phyloP scores from a whole-genome alignment of 1,140 invertebrate species.

The Lepidotrigona ventralis region DNA sequence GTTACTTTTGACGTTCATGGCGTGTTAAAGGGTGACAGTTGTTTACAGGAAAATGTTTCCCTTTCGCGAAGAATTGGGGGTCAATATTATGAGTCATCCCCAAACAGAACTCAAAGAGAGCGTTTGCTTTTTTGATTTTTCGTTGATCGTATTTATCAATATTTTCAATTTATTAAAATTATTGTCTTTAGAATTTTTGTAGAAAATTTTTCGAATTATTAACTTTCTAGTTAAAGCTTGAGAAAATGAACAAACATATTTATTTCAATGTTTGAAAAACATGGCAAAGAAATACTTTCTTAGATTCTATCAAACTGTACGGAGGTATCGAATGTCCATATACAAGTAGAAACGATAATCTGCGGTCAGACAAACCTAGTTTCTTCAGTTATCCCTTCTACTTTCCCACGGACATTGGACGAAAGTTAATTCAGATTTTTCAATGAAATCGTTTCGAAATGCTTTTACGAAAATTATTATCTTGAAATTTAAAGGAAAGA shows the following conservation, averaged over 20 bases:
- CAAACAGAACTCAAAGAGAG: not conserved
- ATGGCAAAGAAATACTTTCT: not conserved
- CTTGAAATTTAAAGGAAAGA: not conserved
- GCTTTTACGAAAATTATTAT: not conserved
- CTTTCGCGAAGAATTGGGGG: slow-evolving; percentile 14
- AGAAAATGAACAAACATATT: not conserved
- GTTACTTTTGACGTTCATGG: not conserved
- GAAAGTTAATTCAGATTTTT: not conserved
- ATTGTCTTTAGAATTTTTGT: not conserved
- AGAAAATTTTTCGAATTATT: not conserved
- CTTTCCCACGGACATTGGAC: too few species aligned
- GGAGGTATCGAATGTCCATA: not conserved
- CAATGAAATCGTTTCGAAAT: not conserved
- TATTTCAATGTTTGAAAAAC: not conserved
- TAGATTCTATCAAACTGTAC: not conserved
- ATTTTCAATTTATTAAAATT: not conserved
- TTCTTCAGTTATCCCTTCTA: not conserved
- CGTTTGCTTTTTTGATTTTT: slow-evolving; percentile 33
- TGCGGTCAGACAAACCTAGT: slow-evolving; percentile 12
- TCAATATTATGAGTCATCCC: slow-evolving; percentile 37
- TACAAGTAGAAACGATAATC: slow-evolving; percentile 3
- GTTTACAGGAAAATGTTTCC: slow-evolving; percentile 37
- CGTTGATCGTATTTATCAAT: not conserved
- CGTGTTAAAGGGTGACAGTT: slow-evolving; percentile 25
- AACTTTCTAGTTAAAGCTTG: not conserved